Evolutionary conservation across 2,797 vertebrate species (phyloP).

Genomic region (Syndactyla subalaris): DNA sequence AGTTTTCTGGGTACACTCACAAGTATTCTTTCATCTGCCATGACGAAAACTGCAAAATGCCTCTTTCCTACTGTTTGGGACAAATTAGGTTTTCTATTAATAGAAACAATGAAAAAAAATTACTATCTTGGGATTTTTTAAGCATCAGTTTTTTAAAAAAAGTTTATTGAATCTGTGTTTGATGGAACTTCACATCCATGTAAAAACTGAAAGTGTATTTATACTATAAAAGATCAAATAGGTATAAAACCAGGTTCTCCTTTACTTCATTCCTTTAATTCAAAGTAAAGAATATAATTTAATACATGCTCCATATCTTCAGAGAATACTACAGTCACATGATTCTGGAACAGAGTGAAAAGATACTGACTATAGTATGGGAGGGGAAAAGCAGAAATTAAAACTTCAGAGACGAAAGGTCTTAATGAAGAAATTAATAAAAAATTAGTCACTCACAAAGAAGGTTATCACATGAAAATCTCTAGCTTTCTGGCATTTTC

Average conservation of each 20-base stretch:
- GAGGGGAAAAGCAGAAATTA: not conserved
- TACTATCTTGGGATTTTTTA: not conserved
- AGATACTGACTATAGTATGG: not conserved
- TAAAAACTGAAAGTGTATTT: not conserved
- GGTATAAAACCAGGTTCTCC: not conserved
- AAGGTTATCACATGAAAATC: not conserved
- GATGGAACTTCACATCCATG: not conserved
- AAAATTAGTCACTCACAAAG: not conserved
- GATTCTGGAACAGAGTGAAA: not conserved
- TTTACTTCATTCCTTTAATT: not conserved
- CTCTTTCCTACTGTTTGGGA: not conserved
- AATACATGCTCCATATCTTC: not conserved
- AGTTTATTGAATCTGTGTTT: not conserved
- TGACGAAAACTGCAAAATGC: accelerated
- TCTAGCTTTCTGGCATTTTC: not conserved
- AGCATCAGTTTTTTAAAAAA: not conserved
- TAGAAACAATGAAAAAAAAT: not conserved
- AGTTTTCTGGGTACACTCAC: not conserved
- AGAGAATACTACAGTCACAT: not conserved
- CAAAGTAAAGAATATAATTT: not conserved
- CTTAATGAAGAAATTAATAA: not conserved
- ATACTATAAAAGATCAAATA: not conserved
- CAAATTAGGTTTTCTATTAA: not conserved
- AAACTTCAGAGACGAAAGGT: not conserved
- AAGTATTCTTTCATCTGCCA: not conserved